Conservation (phyloP, 2,797 vertebrate species). For the Muraenolepis orangiensis region DNA sequence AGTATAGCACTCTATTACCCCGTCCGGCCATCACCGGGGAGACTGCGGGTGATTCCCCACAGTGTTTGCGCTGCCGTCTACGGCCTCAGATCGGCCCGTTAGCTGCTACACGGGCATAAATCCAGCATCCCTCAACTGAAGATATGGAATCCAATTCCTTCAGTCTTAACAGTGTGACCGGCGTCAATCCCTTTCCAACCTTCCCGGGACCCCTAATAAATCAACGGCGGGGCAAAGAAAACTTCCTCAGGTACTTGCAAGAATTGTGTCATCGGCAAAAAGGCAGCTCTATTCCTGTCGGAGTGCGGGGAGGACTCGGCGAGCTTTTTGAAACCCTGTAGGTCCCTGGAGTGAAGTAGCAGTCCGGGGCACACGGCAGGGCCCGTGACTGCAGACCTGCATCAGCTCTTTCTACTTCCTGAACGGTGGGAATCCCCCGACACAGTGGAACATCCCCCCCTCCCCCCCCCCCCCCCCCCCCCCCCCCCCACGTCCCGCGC, state of each 20-base stretch:
- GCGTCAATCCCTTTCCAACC: constrained; percentile 41
- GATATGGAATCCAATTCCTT: constrained; percentile 44
- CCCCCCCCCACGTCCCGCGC: constrained; percentile 62
- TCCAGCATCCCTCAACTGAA: constrained; percentile 34
- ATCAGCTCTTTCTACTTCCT: constrained; percentile 51
- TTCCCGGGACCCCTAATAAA: constrained; percentile 44
- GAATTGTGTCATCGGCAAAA: constrained; percentile 33
- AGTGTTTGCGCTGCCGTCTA: constrained; percentile 46
- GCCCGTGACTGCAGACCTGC: constrained; percentile 21
- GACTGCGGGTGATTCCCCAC: constrained; percentile 55
- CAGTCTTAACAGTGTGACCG: constrained; percentile 33
- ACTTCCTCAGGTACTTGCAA: constrained; percentile 41
- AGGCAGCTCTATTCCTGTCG: neutral
- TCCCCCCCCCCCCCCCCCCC: constrained; percentile 60
- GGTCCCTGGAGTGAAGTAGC: neutral
- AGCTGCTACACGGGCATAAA: constrained; percentile 57
- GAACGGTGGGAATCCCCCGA: constrained; percentile 62
- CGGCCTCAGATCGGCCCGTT: constrained; percentile 49
- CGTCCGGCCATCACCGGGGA: constrained; percentile 46
- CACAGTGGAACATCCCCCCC: constrained; percentile 57
- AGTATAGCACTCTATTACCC: constrained; percentile 60
- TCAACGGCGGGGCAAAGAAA: constrained; percentile 22
- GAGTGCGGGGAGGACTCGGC: neutral
- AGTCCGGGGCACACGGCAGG: constrained; percentile 11
- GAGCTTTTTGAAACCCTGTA: neutral